phyloP scores from a whole-genome alignment of 2,888 invertebrate species.

The Apeira syringaria region DNA sequence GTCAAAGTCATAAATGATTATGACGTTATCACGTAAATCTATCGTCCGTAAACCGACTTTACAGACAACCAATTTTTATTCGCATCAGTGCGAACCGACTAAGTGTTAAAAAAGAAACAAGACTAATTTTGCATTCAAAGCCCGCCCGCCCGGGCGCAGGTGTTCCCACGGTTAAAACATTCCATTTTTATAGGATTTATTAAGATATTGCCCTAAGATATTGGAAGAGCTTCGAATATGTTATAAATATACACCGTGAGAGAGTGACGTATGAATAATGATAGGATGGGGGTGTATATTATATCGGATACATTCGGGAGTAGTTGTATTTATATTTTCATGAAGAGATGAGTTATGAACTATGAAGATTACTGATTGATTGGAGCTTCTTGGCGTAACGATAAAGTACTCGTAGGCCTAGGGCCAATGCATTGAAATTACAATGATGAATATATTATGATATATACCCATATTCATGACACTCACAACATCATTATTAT shows the following conservation, averaged over 20 bases:
- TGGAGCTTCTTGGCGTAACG: too few species aligned
- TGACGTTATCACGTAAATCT: too few species aligned
- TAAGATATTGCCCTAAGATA: conserved; percentile 74
- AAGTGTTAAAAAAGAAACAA: conserved; percentile 82
- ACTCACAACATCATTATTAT: too few species aligned
- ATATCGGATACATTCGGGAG: conserved; percentile 28
- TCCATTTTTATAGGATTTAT: conserved; percentile 81
- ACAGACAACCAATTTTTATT: conserved; percentile 72
- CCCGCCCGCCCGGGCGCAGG: conserved; percentile 72
- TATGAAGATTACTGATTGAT: too few species aligned
- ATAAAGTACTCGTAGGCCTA: too few species aligned
- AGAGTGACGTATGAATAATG: conserved; percentile 33
- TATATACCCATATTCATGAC: too few species aligned
- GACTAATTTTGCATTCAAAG: conserved; percentile 80
- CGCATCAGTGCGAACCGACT: conserved; percentile 65
- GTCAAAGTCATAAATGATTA: too few species aligned
- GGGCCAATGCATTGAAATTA: too few species aligned
- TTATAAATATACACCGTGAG: conserved; percentile 25
- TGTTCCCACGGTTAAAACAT: conserved; percentile 76
- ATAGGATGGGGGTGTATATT: conserved; percentile 31
- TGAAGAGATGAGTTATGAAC: too few species aligned
- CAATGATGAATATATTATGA: too few species aligned
- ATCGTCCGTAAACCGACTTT: too few species aligned
- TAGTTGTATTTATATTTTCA: conserved; percentile 31
- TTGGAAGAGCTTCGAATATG: conserved; percentile 58